Evolutionary conservation across 2,797 vertebrate species (phyloP), one percentile per base, ranked within the genome.

Genomic region (Miichthys miiuy): DNA sequence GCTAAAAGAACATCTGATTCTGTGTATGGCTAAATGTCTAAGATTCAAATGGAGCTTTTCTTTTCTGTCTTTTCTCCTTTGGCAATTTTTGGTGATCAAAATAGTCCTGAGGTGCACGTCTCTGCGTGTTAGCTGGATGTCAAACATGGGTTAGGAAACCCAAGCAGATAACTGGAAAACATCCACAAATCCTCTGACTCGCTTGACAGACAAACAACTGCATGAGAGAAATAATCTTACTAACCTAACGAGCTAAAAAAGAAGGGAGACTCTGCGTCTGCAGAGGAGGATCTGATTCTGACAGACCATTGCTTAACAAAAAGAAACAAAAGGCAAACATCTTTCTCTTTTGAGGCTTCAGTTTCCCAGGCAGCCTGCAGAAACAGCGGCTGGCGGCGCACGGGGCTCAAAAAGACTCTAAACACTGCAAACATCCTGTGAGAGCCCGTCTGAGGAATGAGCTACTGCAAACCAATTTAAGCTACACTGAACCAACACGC

Each of bases 391-490:
- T 55, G 79, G 57, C 10, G 52, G 77, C 65, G 2, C 58, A 41
- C 11, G 0, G n/a, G 55, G 60, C 68, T 79, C 68, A 67, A 71
- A 76, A 54, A 14, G 66, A 73, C 67, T 80, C 51, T 72, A 60
- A 82, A 72, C 47, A 14, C 0, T 0, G 70, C 68, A 78, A 84
- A 80, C 75, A 82, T 86, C 77, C 82, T 80, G 72, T 8, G 6
- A 77, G 77, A 81, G 81, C n/a, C 1, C 0, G 1, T 65, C 66
- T 65, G 72, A 77, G 64, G 71, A 84, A 82, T 34, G 68, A 81
- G 72, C 68, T 62, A 38, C 60, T 64, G 71, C 65, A 81, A 87
- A 85, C 61, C 65, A 76, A 65, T 86, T 38, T 70, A 66, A 34
- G 84, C 77, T 54, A 21, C 55, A 74, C 55, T 18, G 62, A 79